phyloP scores from a whole-genome alignment of 2,113 vertebrate species.

The Naja naja region DNA sequence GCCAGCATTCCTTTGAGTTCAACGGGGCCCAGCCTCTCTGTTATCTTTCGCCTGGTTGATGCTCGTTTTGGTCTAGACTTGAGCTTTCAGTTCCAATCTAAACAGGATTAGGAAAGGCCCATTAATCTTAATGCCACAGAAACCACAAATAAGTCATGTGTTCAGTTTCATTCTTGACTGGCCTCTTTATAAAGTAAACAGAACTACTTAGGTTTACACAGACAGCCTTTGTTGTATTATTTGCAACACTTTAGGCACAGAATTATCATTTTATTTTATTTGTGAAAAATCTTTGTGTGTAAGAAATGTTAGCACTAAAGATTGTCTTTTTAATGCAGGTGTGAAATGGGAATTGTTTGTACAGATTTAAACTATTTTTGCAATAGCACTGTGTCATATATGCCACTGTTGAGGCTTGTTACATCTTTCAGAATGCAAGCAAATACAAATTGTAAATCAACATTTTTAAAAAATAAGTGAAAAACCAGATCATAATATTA shows the following conservation, averaged over 20 bases:
- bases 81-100: constrained; percentile 14
- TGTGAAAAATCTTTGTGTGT: constrained; percentile 40
- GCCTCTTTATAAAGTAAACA: constrained; percentile 27
- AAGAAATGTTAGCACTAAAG: constrained; percentile 18
- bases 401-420: background rate
- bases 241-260: constrained; percentile 41
- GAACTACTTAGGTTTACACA: constrained; percentile 41
- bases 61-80: constrained; percentile 15
- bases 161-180: constrained; percentile 38
- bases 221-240: constrained; percentile 33
- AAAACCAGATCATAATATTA: background rate
- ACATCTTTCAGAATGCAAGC: background rate
- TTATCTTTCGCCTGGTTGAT: constrained; percentile 21
- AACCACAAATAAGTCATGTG: constrained; percentile 29
- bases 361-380: background rate
- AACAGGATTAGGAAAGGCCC: constrained; percentile 28
- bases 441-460: background rate
- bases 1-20: background rate
- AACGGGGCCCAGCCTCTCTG: background rate
- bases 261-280: constrained; percentile 35
- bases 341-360: background rate
- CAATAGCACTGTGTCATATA: background rate
- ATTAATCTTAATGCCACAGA: constrained; percentile 25
- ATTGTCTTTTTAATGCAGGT: background rate
- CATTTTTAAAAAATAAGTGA: fast-evolving